phyloP scores from a whole-genome alignment of 2,888 invertebrate species.

The Herminia tarsipennalis region DNA sequence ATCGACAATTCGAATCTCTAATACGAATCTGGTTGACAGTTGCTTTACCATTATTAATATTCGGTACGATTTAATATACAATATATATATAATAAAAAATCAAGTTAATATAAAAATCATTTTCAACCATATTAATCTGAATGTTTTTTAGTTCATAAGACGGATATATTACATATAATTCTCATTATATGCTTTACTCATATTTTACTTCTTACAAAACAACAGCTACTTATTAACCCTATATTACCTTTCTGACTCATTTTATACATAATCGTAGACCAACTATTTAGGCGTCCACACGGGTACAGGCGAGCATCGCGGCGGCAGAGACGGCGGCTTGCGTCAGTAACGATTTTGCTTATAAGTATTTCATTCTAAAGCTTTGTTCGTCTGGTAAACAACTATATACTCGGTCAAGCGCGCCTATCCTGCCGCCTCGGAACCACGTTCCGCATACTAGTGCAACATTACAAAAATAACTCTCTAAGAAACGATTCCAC shows the following conservation, averaged over 20 bases:
- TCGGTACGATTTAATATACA: constrained; percentile 69
- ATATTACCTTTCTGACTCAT: constrained; percentile 59
- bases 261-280: constrained; percentile 70
- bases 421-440: constrained; percentile 34
- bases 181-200: constrained; percentile 79
- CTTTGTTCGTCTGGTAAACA: too few relatives aligned
- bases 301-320: constrained; percentile 40
- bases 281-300: constrained; percentile 72
- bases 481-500: constrained; percentile 65
- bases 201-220: constrained; percentile 83
- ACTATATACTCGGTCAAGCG: too few relatives aligned
- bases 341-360: too few relatives aligned
- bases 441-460: constrained; percentile 42
- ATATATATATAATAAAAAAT: constrained; percentile 73
- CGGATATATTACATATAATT: constrained; percentile 83
- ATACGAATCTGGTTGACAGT: constrained; percentile 50
- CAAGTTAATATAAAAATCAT: constrained; percentile 83
- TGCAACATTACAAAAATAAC: constrained; percentile 76
- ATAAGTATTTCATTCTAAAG: too few relatives aligned
- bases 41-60: constrained; percentile 63
- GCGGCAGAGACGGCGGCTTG: constrained; percentile 14
- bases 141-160: constrained; percentile 78
- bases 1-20: constrained; percentile 53
- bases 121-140: constrained; percentile 77
- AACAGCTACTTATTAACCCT: constrained; percentile 81